Percentiles rank a stretch among this genome's conserved stretches.
Conservation (phyloP, 2,797 vertebrate species). For the Mycteria americana region DNA sequence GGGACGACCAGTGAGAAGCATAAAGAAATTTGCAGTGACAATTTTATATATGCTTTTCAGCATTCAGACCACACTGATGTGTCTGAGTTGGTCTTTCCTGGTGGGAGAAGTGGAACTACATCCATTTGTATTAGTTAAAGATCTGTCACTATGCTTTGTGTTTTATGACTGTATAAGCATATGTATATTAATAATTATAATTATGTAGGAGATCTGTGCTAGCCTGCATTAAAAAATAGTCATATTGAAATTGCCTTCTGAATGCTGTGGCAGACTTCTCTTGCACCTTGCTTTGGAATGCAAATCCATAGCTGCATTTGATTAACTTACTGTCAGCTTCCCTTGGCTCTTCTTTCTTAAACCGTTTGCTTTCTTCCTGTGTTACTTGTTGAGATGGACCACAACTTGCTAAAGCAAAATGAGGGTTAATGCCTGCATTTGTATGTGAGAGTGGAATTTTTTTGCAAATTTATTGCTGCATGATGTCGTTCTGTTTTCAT, state of each 20-base stretch:
- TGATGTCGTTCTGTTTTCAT: background rate
- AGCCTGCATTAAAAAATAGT: background rate
- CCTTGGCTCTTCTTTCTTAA: background rate
- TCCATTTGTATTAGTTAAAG: constrained; percentile 20
- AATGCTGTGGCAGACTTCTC: background rate
- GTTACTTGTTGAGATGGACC: background rate
- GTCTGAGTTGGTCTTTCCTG: background rate
- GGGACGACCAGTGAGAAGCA: background rate
- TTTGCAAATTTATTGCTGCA: background rate
- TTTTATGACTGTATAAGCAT: background rate
- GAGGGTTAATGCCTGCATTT: background rate
- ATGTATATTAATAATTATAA: background rate
- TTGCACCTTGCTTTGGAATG: background rate
- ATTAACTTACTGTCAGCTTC: background rate
- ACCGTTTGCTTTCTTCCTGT: background rate
- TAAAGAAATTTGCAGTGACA: background rate
- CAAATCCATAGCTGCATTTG: background rate
- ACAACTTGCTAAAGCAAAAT: background rate
- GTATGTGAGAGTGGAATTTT: background rate
- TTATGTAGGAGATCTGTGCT: background rate
- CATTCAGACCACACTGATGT: background rate
- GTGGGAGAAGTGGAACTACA: background rate
- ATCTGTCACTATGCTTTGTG: constrained; percentile 15
- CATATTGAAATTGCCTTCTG: background rate
- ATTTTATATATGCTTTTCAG: background rate